phyloP scores from a whole-genome alignment of 2,888 invertebrate genomes.

The Melanophora roralis region DNA sequence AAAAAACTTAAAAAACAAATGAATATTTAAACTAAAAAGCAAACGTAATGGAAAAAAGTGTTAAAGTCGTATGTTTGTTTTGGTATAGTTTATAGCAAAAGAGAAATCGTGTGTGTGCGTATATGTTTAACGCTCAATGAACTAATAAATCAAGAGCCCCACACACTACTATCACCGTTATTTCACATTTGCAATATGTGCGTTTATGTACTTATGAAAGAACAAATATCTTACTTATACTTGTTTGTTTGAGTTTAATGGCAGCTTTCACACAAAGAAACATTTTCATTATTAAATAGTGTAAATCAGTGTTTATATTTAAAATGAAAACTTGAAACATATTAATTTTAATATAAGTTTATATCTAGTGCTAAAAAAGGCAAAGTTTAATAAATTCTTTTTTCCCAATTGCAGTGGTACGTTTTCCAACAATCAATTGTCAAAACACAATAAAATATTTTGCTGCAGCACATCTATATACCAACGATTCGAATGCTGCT shows the following conservation, averaged over 20 bases:
- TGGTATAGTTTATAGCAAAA: neutral
- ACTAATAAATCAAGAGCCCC: conserved; percentile 55
- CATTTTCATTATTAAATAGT: conserved; percentile 38
- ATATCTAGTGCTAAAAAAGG: no score
- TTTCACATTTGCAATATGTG: neutral
- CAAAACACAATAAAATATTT: neutral
- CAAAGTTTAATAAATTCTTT: neutral
- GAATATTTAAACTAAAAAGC: conserved; percentile 55
- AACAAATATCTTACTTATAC: neutral
- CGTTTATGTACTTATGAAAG: neutral
- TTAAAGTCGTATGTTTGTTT: conserved; percentile 25
- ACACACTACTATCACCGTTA: conserved; percentile 2
- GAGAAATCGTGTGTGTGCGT: conserved; percentile 9
- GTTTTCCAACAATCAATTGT: conserved; percentile 52
- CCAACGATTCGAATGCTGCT: neutral
- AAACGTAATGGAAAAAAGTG: conserved; percentile 45
- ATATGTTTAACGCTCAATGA: conserved; percentile 28
- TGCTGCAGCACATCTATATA: neutral
- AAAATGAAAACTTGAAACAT: neutral
- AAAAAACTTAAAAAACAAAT: neutral
- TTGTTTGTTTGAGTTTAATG: neutral
- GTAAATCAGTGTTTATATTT: neutral
- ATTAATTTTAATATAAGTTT: neutral
- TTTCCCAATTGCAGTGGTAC: conserved; percentile 42
- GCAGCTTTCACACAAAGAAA: conserved; percentile 30